These are phyloP conservation scores for Lepetodrilus schrolli DNA, from an alignment of 2,888 invertebrate species.

Conservation along the genomic window DNA sequence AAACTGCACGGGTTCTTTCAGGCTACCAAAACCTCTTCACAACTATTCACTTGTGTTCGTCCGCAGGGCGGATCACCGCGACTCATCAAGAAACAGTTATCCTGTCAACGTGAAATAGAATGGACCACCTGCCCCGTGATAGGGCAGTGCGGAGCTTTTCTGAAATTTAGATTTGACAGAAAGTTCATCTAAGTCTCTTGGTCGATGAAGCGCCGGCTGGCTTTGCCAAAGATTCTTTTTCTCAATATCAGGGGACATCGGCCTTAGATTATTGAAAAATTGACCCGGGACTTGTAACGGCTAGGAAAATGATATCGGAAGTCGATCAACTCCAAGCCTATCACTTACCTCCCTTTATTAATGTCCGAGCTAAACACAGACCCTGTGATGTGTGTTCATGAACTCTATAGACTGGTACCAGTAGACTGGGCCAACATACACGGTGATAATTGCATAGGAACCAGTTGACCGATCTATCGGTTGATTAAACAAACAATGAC, in stretches of 20 bases:
- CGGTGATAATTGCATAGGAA: too few species aligned
- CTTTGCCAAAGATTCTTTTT: not conserved
- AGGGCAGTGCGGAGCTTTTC: not conserved
- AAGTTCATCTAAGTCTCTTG: constrained; percentile 1
- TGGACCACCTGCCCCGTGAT: not conserved
- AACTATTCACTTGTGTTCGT: not conserved
- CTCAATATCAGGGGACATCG: constrained; percentile 16
- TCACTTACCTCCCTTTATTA: constrained; percentile 15
- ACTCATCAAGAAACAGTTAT: not conserved
- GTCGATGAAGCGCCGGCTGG: constrained; percentile 4
- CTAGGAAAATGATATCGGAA: not conserved
- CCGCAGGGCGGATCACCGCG: not conserved
- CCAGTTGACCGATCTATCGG: too few species aligned
- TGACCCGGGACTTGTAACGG: constrained; percentile 1
- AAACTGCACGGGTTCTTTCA: not conserved
- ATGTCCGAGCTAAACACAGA: not conserved
- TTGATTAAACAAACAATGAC: too few species aligned
- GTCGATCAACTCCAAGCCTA: constrained; percentile 3
- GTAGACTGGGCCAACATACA: too few species aligned
- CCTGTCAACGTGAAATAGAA: not conserved
- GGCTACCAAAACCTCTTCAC: not conserved
- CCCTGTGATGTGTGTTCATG: not conserved
- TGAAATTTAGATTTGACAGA: constrained; percentile 21
- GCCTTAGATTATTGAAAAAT: constrained; percentile 19
- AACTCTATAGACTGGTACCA: not conserved